These are phyloP conservation scores for Ariopsis seemanni DNA, from an alignment of 2,113 vertebrate species.

Conservation along the genomic window DNA sequence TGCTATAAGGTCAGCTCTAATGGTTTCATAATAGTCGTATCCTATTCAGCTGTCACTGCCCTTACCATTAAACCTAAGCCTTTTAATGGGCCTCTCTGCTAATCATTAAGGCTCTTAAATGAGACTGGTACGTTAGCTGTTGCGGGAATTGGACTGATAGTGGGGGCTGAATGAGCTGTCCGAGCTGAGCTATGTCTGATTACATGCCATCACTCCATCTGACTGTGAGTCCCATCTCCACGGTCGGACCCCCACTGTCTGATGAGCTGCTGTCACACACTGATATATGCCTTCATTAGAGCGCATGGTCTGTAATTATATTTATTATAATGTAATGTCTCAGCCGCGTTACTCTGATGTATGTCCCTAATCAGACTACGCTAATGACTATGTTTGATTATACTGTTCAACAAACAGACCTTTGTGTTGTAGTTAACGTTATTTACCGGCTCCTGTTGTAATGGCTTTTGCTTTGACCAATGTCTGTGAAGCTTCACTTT, in stretches of 20 bases:
- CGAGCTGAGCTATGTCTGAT: slow-evolving; percentile 69
- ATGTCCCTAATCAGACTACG: slow-evolving; percentile 55
- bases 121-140: slow-evolving; percentile 6
- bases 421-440: slow-evolving; percentile 30
- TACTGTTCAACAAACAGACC: slow-evolving; percentile 38
- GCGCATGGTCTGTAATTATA: slow-evolving; percentile 51
- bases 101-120: background rate
- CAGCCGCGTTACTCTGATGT: slow-evolving; percentile 38
- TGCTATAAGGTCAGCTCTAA: background rate
- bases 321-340: slow-evolving; percentile 56
- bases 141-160: slow-evolving; percentile 64
- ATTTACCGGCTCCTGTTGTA: background rate
- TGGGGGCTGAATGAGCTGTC: slow-evolving; percentile 68
- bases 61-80: background rate
- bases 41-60: background rate
- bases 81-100: background rate
- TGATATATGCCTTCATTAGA: slow-evolving; percentile 57
- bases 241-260: slow-evolving; percentile 59
- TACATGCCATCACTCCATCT: slow-evolving; percentile 69
- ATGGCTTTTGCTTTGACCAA: background rate
- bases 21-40: background rate
- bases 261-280: slow-evolving; percentile 48
- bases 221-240: slow-evolving; percentile 45
- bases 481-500: background rate
- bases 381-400: slow-evolving; percentile 55